Base-by-base conservation (phyloP, 1,140 invertebrate genomes). In the Eriocheir sinensis region DNA sequence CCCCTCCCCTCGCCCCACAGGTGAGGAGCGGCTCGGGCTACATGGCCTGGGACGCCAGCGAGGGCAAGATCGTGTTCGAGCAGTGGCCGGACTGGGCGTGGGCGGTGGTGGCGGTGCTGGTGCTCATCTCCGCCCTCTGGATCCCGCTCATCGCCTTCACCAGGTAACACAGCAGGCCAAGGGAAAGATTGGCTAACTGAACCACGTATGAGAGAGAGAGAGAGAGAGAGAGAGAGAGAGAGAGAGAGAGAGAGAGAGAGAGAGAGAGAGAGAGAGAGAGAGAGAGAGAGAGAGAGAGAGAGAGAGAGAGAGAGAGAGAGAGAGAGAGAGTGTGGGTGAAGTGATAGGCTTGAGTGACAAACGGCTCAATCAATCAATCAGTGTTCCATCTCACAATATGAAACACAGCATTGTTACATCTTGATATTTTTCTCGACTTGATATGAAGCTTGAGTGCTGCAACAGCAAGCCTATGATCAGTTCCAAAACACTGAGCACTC, bases 51-150 rank as follows among this genome's bases (percentile, higher is more conserved):
- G 97, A 98, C 40, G 96, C 97, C 0, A 97, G 97, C 12, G 97
- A 97, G 96, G 98, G 98, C 0, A 97, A 97, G 53, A 98, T 98
- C 0, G 98, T 98, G 95, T 97, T 97, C 95, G 97, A 98, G 90
- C 98, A 98, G 60, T 99, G 98, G 98, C 98, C 98, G 0, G 95
- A 97, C 0, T 98, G 98, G 97, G 97, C 98, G 8, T 97, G 98
- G 38, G 96, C 98, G n/a, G 97, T 99, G 34, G 98, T 98, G 60
- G 97, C 97, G 0, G 96, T 98, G 15, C 97, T 99, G 53, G 97
- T 99, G 17, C 97, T 98, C 53, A 97, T 98, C 0, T 98, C 98
- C 0, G 98, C 98, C 88, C 96, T 99, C 27, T 99, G 98, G 98
- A 99, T 99, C 95, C 98, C 98, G 0, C 97, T 97, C 48, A 97